A percentile compares a stretch with the other conserved stretches of the same genome.
These are phyloP conservation scores for Zaprionus obscuricornis DNA, from an alignment of 2,888 invertebrate species.

Conservation along the genomic window DNA sequence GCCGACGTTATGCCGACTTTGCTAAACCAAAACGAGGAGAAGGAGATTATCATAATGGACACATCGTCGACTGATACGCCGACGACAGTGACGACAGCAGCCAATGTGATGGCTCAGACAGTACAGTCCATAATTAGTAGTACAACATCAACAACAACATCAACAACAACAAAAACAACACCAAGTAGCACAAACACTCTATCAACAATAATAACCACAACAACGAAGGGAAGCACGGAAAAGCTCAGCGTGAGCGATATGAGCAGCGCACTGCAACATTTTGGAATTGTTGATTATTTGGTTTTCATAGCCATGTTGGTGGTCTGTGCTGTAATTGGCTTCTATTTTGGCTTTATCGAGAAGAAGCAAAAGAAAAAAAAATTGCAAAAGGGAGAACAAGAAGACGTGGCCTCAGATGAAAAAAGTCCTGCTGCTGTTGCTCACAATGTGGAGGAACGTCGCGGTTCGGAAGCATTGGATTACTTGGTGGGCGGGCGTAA, in stretches of 20 bases:
- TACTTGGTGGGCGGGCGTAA: constrained; percentile 92
- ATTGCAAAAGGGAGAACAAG: no score
- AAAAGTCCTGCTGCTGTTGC: constrained; percentile 49
- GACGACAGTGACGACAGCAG: constrained; percentile 24
- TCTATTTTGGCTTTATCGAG: constrained; percentile 92
- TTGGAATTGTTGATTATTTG: constrained; percentile 90
- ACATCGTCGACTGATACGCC: constrained; percentile 6
- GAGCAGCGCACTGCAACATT: constrained; percentile 86
- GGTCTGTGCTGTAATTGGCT: constrained; percentile 90
- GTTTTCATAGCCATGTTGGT: constrained; percentile 91
- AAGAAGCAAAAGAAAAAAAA: constrained; percentile 81
- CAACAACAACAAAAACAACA: constrained; percentile 33
- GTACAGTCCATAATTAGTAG: constrained; percentile 72
- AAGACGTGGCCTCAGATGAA: constrained; percentile 47
- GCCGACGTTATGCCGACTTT: no score
- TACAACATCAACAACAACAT: constrained; percentile 44
- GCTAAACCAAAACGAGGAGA: no score
- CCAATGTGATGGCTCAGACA: constrained; percentile 59
- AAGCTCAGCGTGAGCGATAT: constrained; percentile 81
- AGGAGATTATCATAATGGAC: neutral
- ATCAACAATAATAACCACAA: constrained; percentile 15
- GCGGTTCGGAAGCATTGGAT: constrained; percentile 85
- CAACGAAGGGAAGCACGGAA: constrained; percentile 17
- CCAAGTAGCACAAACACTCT: constrained; percentile 22
- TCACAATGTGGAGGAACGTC: constrained; percentile 65